phyloP scores from a whole-genome alignment of 2,113 vertebrate species.

The Carassius auratus region DNA sequence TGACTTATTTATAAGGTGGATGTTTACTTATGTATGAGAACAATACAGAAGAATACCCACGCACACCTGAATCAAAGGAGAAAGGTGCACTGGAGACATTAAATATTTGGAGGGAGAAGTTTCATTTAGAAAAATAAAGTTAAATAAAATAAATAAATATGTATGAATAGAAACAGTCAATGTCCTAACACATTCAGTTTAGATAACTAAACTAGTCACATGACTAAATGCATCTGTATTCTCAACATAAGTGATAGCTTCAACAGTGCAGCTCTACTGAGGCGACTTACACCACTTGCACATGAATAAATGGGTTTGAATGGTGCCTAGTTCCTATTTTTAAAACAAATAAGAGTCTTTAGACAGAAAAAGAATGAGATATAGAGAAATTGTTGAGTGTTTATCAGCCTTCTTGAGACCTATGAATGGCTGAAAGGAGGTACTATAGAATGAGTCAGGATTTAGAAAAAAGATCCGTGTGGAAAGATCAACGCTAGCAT shows the following conservation, averaged over 20 bases:
- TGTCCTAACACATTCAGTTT: background rate
- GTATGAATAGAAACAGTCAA: background rate
- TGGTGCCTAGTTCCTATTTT: constrained; percentile 16
- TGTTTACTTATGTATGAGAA: constrained; percentile 17
- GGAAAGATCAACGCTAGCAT: background rate
- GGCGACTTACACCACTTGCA: background rate
- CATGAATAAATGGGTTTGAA: constrained; percentile 10
- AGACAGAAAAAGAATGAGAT: background rate
- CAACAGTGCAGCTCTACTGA: constrained; percentile 9
- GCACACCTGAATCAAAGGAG: background rate
- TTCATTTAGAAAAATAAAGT: background rate
- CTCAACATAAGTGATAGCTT: background rate
- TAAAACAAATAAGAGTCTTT: background rate
- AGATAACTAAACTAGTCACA: background rate
- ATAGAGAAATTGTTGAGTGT: constrained; percentile 11
- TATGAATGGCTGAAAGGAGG: constrained; percentile 23
- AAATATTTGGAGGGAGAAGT: background rate
- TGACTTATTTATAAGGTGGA: background rate
- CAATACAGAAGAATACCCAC: background rate
- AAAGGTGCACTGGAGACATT: background rate
- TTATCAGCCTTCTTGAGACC: constrained; percentile 11
- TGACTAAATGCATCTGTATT: background rate
- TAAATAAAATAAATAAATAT: background rate
- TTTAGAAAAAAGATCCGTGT: constrained; percentile 21
- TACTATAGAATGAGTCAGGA: background rate